phyloP scores from a whole-genome alignment of 2,888 invertebrate genomes.

The Machimus atricapillus region DNA sequence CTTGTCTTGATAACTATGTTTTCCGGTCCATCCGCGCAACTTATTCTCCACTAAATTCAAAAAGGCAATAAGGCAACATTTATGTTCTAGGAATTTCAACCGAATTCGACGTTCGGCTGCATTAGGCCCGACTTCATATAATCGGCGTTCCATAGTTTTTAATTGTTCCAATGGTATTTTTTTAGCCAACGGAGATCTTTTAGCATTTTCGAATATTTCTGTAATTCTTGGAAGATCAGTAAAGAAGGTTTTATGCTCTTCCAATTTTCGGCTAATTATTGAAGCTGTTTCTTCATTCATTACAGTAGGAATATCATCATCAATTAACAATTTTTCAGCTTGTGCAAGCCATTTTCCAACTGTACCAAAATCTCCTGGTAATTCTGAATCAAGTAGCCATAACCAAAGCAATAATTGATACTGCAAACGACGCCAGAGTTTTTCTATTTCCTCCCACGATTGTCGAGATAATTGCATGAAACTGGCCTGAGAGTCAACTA shows the following conservation, averaged over 20 bases:
- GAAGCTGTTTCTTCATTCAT: constrained; percentile 91
- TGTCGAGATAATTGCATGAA: constrained; percentile 82
- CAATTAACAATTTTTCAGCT: constrained; percentile 82
- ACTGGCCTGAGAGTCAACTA: constrained; percentile 78
- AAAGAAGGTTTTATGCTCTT: constrained; percentile 91
- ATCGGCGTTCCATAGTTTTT: constrained; percentile 79
- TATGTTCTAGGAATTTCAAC: constrained; percentile 90
- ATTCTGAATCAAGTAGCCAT: constrained; percentile 83
- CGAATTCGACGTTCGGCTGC: constrained; percentile 84
- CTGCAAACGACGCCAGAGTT: constrained; percentile 82
- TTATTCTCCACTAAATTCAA: constrained; percentile 90
- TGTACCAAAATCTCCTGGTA: constrained; percentile 85
- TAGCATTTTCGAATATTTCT: constrained; percentile 79
- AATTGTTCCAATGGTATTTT: constrained; percentile 82
- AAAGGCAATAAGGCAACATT: constrained; percentile 92
- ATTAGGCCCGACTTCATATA: constrained; percentile 76
- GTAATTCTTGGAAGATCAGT: constrained; percentile 79
- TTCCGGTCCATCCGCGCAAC: constrained; percentile 86
- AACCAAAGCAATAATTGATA: constrained; percentile 84
- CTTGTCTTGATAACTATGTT: constrained; percentile 84
- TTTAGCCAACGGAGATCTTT: constrained; percentile 71
- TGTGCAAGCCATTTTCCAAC: constrained; percentile 90
- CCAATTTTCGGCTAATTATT: constrained; percentile 84
- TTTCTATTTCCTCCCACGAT: constrained; percentile 84
- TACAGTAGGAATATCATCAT: constrained; percentile 81